These are phyloP conservation scores for Antheraea assamensis DNA, from an alignment of 2,888 invertebrate species.

Conservation along the genomic window DNA sequence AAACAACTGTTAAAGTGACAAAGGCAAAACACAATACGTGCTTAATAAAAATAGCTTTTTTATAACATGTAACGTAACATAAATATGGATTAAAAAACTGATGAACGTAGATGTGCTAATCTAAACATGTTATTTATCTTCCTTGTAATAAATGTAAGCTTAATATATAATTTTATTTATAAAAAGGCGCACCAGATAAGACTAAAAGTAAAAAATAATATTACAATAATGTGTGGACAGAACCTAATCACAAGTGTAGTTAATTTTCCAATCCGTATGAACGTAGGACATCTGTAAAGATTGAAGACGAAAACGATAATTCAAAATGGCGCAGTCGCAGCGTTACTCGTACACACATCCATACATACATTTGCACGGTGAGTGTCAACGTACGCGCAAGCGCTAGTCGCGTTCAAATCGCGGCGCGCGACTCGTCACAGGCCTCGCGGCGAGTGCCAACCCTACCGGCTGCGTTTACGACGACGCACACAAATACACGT, in stretches of 20 bases:
- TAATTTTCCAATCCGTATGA: neutral
- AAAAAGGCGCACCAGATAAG: too few species aligned
- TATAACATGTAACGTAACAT: too few species aligned
- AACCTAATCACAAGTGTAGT: neutral
- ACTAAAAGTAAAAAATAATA: neutral
- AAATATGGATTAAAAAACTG: too few species aligned
- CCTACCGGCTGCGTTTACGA: neutral
- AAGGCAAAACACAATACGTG: too few species aligned
- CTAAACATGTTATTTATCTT: too few species aligned
- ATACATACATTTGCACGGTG: neutral
- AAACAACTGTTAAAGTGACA: too few species aligned
- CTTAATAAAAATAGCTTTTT: too few species aligned
- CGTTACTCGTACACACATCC: neutral
- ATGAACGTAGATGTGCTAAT: too few species aligned
- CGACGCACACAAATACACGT: neutral
- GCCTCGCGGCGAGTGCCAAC: neutral
- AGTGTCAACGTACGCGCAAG: constrained; percentile 5
- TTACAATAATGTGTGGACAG: neutral
- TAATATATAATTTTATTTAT: too few species aligned
- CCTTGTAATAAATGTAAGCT: too few species aligned
- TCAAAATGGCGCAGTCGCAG: constrained; percentile 7
- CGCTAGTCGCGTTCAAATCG: neutral
- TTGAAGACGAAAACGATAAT: constrained; percentile 2
- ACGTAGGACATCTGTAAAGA: neutral
- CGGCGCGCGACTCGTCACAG: neutral